Evolutionary conservation across 1,140 invertebrate species (phyloP).

Genomic region (Cyphomyrmex costatus): DNA sequence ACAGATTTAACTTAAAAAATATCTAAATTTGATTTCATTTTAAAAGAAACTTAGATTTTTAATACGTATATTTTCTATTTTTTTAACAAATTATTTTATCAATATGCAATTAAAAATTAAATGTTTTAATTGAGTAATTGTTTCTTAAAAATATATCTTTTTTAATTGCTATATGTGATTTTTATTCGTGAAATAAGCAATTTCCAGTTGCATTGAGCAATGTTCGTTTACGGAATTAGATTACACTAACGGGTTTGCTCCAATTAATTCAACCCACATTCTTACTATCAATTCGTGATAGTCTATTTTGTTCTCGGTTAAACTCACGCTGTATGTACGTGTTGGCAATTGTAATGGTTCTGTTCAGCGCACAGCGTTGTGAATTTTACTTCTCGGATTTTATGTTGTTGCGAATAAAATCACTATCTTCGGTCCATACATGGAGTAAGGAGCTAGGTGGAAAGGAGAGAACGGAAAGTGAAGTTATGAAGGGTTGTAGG

Average conservation of each 20-base stretch:
- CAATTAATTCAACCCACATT: slow-evolving; percentile 58
- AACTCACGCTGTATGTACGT: neutral
- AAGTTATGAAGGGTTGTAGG: slow-evolving; percentile 49
- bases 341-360: slow-evolving; percentile 43
- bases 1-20: neutral
- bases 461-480: slow-evolving; percentile 13
- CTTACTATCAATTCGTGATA: slow-evolving; percentile 22
- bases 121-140: neutral
- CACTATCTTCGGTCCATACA: neutral
- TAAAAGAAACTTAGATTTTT: neutral
- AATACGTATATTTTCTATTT: neutral
- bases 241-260: neutral
- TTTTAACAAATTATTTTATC: neutral
- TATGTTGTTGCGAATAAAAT: slow-evolving; percentile 48
- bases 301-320: slow-evolving; percentile 34
- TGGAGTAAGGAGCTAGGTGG: neutral
- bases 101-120: neutral
- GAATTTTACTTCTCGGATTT: slow-evolving; percentile 27
- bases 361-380: neutral
- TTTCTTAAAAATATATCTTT: neutral
- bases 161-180: neutral
- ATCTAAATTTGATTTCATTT: neutral
- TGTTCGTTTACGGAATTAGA: slow-evolving; percentile 48
- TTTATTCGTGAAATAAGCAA: neutral
- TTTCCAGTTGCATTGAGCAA: slow-evolving; percentile 37